Base-by-base conservation (phyloP, 2,888 invertebrate genomes). In the Melinaea marsaeus region DNA sequence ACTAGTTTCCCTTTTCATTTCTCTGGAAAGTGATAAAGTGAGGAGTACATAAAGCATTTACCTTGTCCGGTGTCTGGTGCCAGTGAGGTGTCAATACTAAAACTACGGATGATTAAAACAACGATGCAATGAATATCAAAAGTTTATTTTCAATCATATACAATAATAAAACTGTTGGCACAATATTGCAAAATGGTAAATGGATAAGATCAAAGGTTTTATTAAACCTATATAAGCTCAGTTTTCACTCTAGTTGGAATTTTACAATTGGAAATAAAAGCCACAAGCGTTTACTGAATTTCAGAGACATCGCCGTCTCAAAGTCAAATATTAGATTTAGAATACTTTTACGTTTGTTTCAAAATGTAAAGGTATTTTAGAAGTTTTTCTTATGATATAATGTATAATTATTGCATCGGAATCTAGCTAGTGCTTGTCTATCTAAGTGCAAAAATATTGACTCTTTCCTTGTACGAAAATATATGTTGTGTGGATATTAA, bases 361-460 rank as follows among this genome's bases (percentile, higher is more conserved):
- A 61, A 42, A 13, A 33, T 54, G 42, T 42, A 47, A 33, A 22
- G 51, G 51, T 51, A 5, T 51, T 42, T 13, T 13, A 54, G 9
- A 42, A 37, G 37, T 37, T 6, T 37, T 13, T 4, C 13, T 57
- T 57, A 2, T 57, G 7, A 42, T 3, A 48, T 33, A n/a, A 37
- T 61, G 54, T n/a, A 55, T 58, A 58, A 57, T 58, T 62, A 60
- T 37, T 55, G 57, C 45, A 62, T 60, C 62, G 56, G 64, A 61
- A 65, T 71, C 71, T 74, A 81, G 81, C 72, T 74, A 81, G 81
- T 84, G 84, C 79, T 77, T 78, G 75, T 78, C 78, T 81, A 77
- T 77, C 80, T 84, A 85, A 70, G 88, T 90, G 89, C 88, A 89
- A 90, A 90, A 90, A 90, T 89, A 89, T 77, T 67, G 69, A 79